Conservation (phyloP, 2,797 vertebrate genomes). For the Anas bernieri region DNA sequence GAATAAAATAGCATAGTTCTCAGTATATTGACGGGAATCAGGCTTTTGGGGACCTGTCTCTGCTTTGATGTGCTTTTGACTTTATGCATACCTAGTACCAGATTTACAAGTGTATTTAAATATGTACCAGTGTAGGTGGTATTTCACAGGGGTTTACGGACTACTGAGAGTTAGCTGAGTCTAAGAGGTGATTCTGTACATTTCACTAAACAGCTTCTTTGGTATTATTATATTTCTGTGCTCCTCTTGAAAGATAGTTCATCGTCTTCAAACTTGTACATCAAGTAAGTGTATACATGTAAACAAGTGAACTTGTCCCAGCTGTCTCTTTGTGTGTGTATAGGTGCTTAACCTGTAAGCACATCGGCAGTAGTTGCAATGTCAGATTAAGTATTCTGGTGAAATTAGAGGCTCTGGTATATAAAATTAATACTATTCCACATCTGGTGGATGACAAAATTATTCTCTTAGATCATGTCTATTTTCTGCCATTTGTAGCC, state of each 20-base stretch:
- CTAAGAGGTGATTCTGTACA: neutral
- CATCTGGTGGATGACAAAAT: neutral
- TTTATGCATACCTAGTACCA: accelerated
- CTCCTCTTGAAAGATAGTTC: neutral
- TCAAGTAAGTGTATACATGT: neutral
- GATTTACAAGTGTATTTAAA: neutral
- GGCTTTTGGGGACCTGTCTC: neutral
- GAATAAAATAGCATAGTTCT: neutral
- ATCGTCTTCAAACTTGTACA: neutral
- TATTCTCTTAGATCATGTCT: constrained; percentile 2
- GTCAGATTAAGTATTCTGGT: neutral
- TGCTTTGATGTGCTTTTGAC: neutral
- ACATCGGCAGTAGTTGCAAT: neutral
- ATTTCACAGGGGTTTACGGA: neutral
- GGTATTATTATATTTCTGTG: neutral
- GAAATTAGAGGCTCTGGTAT: neutral
- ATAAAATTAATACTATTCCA: neutral
- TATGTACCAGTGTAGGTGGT: neutral
- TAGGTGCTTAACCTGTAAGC: neutral
- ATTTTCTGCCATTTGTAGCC: neutral
- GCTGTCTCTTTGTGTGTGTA: neutral
- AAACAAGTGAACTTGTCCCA: neutral
- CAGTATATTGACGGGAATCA: neutral
- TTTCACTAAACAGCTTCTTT: neutral
- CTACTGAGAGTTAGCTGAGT: neutral